Evolutionary conservation across 1,140 invertebrate species (phyloP), one percentile per base, ranked within the genome.

Genomic region (Zophobas atratus): DNA sequence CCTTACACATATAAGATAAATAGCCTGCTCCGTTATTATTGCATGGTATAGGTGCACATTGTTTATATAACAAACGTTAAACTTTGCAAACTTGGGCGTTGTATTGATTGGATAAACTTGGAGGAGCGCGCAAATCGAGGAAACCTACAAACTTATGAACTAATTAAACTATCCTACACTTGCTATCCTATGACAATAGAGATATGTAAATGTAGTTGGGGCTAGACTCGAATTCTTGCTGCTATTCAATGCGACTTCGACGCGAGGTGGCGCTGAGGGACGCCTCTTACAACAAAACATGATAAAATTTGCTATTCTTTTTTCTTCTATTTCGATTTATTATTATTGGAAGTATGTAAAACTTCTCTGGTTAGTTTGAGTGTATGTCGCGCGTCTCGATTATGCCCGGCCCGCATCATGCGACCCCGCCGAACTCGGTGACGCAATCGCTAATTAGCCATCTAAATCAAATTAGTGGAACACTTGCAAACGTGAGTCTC

Each of bases 51-150:
- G 82, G 82, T 82, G 82, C 79, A 82, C 80, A 83, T 85, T 85
- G 84, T 85, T 85, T 84, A 85, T 85, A 82, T 83, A 85, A 85
- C 84, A 85, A 85, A 85, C 83, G 82, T 84, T 81, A 82, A 85
- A 85, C 81, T 84, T 85, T 76, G 75, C 78, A 83, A 82, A 81
- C 78, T 83, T 82, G 74, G 80, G 79, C 73, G 76, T 79, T 73
- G 75, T 85, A 85, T 85, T 82, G 84, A 85, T 85, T 82, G 81
- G 84, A 84, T 84, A 84, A 85, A 84, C 82, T 85, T 82, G 70
- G 80, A 75, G 78, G 76, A 80, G 77, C 79, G 79, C 70, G 77
- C 76, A 81, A 81, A 83, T 81, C 81, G 81, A 82, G 81, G 82
- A 82, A 83, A 81, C 80, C 81, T 78, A 79, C 78, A 81, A 84